Evolutionary conservation across 2,113 vertebrate species (phyloP), one percentile per base, ranked within the genome.

Genomic region (Lampris megalopsis): DNA sequence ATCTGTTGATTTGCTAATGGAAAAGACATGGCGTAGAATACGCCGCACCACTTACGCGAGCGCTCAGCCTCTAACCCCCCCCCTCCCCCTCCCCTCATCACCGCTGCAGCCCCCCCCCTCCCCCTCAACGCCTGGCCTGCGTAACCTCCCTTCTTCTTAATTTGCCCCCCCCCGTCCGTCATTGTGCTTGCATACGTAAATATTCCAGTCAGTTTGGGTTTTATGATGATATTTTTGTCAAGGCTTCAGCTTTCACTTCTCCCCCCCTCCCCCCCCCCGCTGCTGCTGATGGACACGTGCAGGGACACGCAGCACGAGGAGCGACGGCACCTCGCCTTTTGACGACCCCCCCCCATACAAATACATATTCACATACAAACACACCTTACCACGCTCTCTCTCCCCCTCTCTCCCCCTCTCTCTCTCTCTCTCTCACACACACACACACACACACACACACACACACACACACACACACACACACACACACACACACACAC

Each of bases 1-100:
- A 84, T 89, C 79, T 84, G 87, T 88, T 88, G 84, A 83, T 89
- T 86, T 84, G 73, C 85, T 88, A 90, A 92, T 92, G 81, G 79
- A 80, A 80, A 73, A 68, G 80, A 77, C 73, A 79, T 80, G 77
- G 58, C 62, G 45, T 73, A 66, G 73, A 52, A 56, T 58, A 62
- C 50, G 72, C 63, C 68, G 73, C 43, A 48, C 41, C 52, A 24
- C 73, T 66, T 66, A 59, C 61, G 80, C 80, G 80, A 83, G 75
- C 73, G 54, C 81, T 69, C 62, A 42, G 48, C 42, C 68, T 69
- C 70, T 80, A 71, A 85, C 82, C 77, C 79, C 56, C 71, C 62
- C 47, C 59, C 63, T 35, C 56, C 7, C 9, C 7, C 47, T 6
- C 67, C 48, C 24, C 24, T 24, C 24, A 24, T 24, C 24, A 24